Evolutionary conservation across 2,888 invertebrate genomes (phyloP), one percentile per base, ranked within the genome.

Genomic region (Rhyacophila evoluta): DNA sequence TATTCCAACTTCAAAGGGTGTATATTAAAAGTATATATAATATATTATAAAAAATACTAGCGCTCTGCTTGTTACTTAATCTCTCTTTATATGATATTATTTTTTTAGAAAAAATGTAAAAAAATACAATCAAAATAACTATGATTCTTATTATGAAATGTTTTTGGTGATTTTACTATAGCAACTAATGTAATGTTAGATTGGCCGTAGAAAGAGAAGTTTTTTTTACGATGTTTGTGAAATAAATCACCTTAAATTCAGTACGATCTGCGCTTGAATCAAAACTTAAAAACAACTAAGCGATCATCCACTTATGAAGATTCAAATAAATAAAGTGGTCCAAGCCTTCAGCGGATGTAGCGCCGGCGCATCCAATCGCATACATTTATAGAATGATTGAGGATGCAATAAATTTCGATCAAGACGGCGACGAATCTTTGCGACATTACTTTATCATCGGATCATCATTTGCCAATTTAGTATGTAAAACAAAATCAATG

Each of bases 321-420:
- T 19, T 55, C 55, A 55, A 38, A 38, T 72, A 72, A 38, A 36
- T 29, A 12, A 55, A 55, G 25, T 55, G 55, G 55, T 8, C 55
- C 41, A 10, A 39, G 36, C 74, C 37, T 41, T 37, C n/a, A 77
- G 79, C 80, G 81, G 81, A 82, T 82, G 77, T 82, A 79, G 82
- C 82, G 82, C 82, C 82, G 79, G 80, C 80, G 82, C 82, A 79
- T 77, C 79, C 78, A 78, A 79, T 82, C 80, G 74, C 39, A 55
- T 8, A 8, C 55, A 70, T 75, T 80, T 74, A 80, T 82, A 75
- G 79, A 74, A 80, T 77, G 77, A 82, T 82, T 82, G 82, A 82
- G 82, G 82, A 82, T 82, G 82, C 75, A 70, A 79, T 82, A 79
- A 80, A 81, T 81, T 75, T 72, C 74, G 79, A 79, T 79, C 76